Conservation (phyloP, 1,140 invertebrate species). For the Lerema accius region DNA sequence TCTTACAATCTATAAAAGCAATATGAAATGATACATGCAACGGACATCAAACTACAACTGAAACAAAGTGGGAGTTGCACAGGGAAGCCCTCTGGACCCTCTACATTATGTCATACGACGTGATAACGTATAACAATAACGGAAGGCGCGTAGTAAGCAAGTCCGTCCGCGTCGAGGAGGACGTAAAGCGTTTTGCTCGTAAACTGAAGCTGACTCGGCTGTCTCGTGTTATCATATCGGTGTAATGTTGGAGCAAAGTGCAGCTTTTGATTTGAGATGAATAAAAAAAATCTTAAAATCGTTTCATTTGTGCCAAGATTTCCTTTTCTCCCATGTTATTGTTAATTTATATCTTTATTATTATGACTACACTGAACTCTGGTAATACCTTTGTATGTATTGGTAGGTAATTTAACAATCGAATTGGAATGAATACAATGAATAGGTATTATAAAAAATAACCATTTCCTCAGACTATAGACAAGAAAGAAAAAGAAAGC, state of each 20-base stretch:
- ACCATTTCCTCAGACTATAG: no score
- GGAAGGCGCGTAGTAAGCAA: constrained; percentile 25
- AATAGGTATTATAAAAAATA: no score
- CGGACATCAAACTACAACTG: background rate
- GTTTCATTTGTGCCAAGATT: no score
- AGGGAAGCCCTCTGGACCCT: constrained; percentile 9
- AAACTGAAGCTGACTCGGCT: constrained; percentile 16
- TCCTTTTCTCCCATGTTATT: no score
- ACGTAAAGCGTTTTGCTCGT: constrained; percentile 18
- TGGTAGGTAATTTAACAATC: no score
- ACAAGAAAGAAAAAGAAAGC: no score
- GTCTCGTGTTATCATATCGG: background rate
- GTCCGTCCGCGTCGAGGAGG: constrained; percentile 10
- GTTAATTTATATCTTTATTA: no score
- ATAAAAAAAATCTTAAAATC: no score
- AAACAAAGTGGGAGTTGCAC: constrained; percentile 4
- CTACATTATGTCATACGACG: constrained; percentile 26
- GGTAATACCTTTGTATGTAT: no score
- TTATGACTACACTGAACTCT: no score
- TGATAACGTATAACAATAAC: constrained; percentile 32
- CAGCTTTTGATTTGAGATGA: background rate
- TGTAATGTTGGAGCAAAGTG: background rate
- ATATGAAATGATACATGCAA: background rate
- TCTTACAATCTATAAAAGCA: background rate
- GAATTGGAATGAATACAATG: no score